A percentile compares a stretch with the other conserved stretches of the same genome.
These are phyloP conservation scores for Synanthedon formicaeformis DNA, from an alignment of 2,888 invertebrate genomes.

Conservation along the genomic window DNA sequence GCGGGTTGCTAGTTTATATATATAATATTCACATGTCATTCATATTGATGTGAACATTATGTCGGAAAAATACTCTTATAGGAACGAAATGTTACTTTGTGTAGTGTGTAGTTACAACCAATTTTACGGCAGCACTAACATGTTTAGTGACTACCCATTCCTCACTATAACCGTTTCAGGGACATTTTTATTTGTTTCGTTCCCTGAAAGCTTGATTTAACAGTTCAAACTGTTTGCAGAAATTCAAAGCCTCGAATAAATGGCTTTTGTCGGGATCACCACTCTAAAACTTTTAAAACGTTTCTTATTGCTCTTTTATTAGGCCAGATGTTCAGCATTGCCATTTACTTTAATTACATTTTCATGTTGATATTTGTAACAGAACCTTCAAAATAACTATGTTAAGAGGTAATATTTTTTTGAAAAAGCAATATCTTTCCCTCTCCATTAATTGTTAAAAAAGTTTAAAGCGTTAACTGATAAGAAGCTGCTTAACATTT, in stretches of 20 bases:
- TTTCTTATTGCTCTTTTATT: slow-evolving; percentile 31
- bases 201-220: slow-evolving; percentile 32
- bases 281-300: slow-evolving; percentile 16
- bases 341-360: too few species aligned
- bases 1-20: too few species aligned
- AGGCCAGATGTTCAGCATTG: slow-evolving; percentile 29
- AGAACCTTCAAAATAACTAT: too few species aligned
- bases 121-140: slow-evolving; percentile 31
- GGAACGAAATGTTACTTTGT: slow-evolving; percentile 11
- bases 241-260: slow-evolving; percentile 18
- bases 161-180: slow-evolving; percentile 31
- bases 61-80: slow-evolving; percentile 4
- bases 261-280: slow-evolving; percentile 20
- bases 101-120: slow-evolving; percentile 19
- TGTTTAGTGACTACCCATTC: slow-evolving; percentile 32
- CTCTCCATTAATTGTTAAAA: too few species aligned
- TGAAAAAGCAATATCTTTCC: too few species aligned
- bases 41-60: too few species aligned
- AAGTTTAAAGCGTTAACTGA: too few species aligned
- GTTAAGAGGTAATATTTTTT: too few species aligned
- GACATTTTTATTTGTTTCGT: slow-evolving; percentile 36
- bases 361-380: too few species aligned
- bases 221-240: slow-evolving; percentile 25
- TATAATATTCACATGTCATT: too few species aligned
- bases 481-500: too few species aligned